Percentiles rank a stretch among this genome's conserved stretches.
Conservation (phyloP, 2,888 invertebrate genomes). For the Tetranychus truncatus region DNA sequence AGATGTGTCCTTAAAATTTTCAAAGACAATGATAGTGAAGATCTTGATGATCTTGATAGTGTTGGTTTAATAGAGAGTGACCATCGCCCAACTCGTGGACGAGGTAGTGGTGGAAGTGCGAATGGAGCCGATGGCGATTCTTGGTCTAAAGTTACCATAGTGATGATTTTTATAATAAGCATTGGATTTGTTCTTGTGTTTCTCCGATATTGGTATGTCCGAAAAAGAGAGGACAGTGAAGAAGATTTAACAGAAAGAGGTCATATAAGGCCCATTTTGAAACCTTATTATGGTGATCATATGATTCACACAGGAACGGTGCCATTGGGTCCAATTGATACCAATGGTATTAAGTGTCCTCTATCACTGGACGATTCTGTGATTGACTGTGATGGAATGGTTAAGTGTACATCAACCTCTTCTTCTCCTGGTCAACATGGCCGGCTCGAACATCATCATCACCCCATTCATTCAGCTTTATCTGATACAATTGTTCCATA, state of each 20-base stretch:
- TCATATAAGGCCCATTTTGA: constrained; percentile 2
- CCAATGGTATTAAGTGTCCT: background rate
- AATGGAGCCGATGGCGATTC: background rate
- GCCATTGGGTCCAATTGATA: background rate
- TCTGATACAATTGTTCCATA: background rate
- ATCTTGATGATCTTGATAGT: background rate
- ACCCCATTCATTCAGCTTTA: background rate
- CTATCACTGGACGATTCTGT: background rate
- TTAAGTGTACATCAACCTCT: background rate
- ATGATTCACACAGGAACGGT: background rate
- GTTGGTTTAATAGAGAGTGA: background rate
- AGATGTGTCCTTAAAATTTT: background rate
- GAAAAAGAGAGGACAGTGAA: background rate
- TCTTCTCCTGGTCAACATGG: background rate
- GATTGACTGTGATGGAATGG: background rate
- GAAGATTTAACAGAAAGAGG: constrained; percentile 3
- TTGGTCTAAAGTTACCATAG: background rate
- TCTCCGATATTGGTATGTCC: background rate
- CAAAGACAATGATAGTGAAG: background rate
- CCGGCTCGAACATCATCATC: background rate
- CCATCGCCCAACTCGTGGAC: background rate
- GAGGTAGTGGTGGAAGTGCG: background rate
- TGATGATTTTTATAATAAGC: background rate
- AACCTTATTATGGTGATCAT: background rate
- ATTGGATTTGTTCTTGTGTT: background rate